Conservation (phyloP, 2,888 invertebrate genomes). For the Endomychus coccineus region DNA sequence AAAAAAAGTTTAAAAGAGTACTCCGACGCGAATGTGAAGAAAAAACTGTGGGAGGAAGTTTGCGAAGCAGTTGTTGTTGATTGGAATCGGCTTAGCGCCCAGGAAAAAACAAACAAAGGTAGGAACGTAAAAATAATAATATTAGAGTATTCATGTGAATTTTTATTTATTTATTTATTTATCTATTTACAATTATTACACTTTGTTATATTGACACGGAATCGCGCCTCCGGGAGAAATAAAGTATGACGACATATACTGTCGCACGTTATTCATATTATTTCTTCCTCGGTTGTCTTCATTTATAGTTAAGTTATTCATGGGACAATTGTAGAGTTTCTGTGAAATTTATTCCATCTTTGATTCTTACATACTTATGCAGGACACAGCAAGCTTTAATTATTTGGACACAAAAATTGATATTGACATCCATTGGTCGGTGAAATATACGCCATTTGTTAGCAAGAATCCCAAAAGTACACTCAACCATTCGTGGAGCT, state of each 20-base stretch:
- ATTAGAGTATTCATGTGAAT: constrained; percentile 3
- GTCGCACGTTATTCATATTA: constrained; percentile 19
- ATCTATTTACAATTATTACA: constrained; percentile 15
- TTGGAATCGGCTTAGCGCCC: constrained; percentile 18
- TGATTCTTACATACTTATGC: constrained; percentile 15
- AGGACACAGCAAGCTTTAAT: constrained; percentile 17
- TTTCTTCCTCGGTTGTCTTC: constrained; percentile 19
- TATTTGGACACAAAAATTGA: constrained; percentile 8
- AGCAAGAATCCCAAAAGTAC: constrained; percentile 28
- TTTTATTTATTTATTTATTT: constrained; percentile 11
- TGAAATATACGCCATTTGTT: constrained; percentile 35
- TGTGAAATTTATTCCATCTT: constrained; percentile 17
- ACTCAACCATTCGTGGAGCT: constrained; percentile 27
- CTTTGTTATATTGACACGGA: constrained; percentile 21
- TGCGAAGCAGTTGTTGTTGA: constrained; percentile 17
- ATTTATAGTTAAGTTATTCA: constrained; percentile 16
- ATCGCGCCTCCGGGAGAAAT: constrained; percentile 16
- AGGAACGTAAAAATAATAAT: constrained; percentile 9
- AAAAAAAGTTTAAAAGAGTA: constrained; percentile 27
- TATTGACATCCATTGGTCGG: constrained; percentile 13
- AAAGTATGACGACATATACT: constrained; percentile 19
- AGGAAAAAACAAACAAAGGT: constrained; percentile 20
- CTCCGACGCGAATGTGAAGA: constrained; percentile 46
- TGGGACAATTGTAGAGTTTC: constrained; percentile 16
- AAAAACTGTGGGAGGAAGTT: constrained; percentile 42